phyloP scores from a whole-genome alignment of 2,888 invertebrate species.

The Brachycybe producta region DNA sequence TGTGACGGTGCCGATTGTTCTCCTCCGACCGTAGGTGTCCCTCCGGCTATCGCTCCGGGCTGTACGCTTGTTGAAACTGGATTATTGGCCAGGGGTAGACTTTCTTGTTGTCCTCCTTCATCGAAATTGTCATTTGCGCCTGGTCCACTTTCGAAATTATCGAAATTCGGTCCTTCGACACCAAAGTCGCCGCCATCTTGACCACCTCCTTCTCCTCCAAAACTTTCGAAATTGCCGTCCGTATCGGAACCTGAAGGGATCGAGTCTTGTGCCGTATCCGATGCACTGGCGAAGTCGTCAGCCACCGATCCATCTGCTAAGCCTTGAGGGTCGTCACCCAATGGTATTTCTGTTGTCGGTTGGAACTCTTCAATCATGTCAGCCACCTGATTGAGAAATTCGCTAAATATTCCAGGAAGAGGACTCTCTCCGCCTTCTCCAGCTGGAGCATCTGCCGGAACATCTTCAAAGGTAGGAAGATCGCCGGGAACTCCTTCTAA shows the following conservation, averaged over 20 bases:
- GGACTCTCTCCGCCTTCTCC: not conserved
- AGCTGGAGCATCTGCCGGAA: not conserved
- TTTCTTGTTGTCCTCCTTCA: too few relatives aligned
- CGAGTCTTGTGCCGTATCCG: not conserved
- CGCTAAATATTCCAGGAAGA: constrained; percentile 3
- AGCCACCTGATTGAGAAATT: constrained; percentile 10
- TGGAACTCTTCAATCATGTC: constrained; percentile 11
- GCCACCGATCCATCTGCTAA: not conserved
- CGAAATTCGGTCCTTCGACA: not conserved
- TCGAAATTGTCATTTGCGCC: too few relatives aligned
- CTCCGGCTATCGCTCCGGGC: too few relatives aligned
- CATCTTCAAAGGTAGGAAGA: not conserved
- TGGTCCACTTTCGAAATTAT: not conserved
- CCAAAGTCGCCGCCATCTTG: not conserved
- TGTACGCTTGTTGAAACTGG: too few relatives aligned
- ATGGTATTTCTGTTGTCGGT: not conserved
- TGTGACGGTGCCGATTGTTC: too few relatives aligned
- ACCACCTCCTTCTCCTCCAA: not conserved
- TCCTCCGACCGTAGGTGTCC: too few relatives aligned
- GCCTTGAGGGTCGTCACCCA: not conserved
- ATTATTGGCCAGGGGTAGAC: too few relatives aligned
- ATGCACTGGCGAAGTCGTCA: not conserved
- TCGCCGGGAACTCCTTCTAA: constrained; percentile 6
- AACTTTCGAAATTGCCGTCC: not conserved
- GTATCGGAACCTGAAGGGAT: not conserved